Base-by-base conservation (phyloP, 1,140 invertebrate species). In the Argopecten irradians region DNA sequence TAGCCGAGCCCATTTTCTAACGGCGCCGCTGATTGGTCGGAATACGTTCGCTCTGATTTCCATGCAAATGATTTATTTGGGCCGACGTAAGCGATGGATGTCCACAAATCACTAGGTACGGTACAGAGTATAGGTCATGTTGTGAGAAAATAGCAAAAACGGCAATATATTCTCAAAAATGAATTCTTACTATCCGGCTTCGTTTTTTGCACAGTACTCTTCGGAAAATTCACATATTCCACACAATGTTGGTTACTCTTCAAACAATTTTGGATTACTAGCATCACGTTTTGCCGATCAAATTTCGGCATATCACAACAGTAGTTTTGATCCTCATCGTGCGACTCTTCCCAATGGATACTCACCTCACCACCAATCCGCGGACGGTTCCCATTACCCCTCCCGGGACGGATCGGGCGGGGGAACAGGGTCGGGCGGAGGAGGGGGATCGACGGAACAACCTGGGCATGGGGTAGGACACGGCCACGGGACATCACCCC, bases 41-140 rank as follows among this genome's bases (percentile, higher is more conserved):
- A 39, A 41, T 86, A 87, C 34, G 55, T 85, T 55, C 91, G 87
- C 84, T 91, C 90, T 88, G 89, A 90, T 91, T 91, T 89, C 89
- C 89, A 91, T 92, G 91, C 89, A 91, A 92, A 92, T 94, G 93
- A 94, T 94, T 94, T 94, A 94, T 93, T 92, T 92, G 89, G 87
- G 89, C 91, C 89, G 91, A 92, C 91, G 87, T 91, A 89, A 89
- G 91, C 90, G 91, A 90, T 91, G 90, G 90, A 92, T 88, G 87
- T 86, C 89, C 93, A 94, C 93, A 94, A 94, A 94, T 94, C 93
- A 94, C 91, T 86, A 89, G 89, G 90, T 91, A 89, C 90, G 89
- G 89, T 88, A 90, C 90, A 82, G 84, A 82, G 91, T 89, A 89
- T 90, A 92, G 93, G 92, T 93, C 93, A 94, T 94, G 93, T 92